Evolutionary conservation across 2,888 invertebrate genomes (phyloP).

Genomic region (Drosophila neotestacea): DNA sequence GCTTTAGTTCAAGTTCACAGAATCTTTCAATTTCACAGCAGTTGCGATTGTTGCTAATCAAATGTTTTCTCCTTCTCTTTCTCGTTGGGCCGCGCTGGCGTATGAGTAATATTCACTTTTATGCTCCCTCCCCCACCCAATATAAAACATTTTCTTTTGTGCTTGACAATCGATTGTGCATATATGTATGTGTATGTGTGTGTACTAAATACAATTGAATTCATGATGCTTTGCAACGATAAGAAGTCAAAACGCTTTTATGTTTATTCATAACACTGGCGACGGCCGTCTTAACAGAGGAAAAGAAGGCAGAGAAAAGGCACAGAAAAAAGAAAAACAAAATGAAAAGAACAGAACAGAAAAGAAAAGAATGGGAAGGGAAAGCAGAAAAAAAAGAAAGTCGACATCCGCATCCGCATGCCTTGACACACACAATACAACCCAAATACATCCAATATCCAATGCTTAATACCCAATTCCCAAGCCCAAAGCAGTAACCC

Average conservation of each 20-base stretch:
- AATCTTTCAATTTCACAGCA: conserved; percentile 22
- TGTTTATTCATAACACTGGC: conserved; percentile 73
- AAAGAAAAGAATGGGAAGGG: conserved; percentile 3
- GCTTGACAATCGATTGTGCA: conserved; percentile 52
- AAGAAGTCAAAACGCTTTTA: conserved; percentile 69
- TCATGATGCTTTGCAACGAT: conserved; percentile 67
- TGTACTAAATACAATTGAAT: conserved; percentile 75
- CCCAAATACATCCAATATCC: conserved; percentile 17
- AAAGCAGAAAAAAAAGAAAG: conserved; percentile 13
- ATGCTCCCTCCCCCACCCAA: conserved; percentile 28
- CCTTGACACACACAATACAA: conserved; percentile 29
- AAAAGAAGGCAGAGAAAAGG: neutral
- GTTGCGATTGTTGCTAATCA: conserved; percentile 56
- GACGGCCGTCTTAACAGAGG: conserved; percentile 22
- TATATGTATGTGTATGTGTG: conserved; percentile 22
- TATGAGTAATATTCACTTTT: conserved; percentile 65
- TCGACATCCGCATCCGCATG: conserved; percentile 30
- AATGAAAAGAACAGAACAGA: conserved; percentile 6
- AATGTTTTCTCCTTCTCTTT: conserved; percentile 26
- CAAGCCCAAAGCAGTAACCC: conserved; percentile 27
- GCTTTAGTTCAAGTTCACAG: conserved; percentile 16
- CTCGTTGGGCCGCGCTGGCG: conserved; percentile 38
- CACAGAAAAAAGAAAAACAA: conserved; percentile 4
- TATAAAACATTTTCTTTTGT: conserved; percentile 61
- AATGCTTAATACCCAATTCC: conserved; percentile 40